A percentile compares a stretch with the other conserved stretches of the same genome.
These are phyloP conservation scores for Pempheris klunzingeri DNA, from an alignment of 2,797 vertebrate genomes.

Conservation along the genomic window DNA sequence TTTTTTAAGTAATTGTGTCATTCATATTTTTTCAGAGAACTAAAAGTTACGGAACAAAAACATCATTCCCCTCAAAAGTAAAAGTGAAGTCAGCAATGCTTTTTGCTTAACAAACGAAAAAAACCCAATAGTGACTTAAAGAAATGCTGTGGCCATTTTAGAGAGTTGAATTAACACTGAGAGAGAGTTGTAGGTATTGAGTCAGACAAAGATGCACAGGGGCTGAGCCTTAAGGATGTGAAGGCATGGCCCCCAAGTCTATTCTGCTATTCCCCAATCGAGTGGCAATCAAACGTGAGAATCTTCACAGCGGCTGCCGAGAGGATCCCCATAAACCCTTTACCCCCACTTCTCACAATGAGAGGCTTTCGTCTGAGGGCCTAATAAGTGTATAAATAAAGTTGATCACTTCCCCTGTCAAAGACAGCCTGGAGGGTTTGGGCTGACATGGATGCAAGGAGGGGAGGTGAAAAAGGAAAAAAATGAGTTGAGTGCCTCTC, in stretches of 20 bases:
- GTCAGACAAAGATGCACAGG: conserved; percentile 56
- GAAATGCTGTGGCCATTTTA: conserved; percentile 28
- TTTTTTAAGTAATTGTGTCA: conserved; percentile 39
- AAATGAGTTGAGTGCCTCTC: conserved; percentile 79
- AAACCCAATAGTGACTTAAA: conserved; percentile 6
- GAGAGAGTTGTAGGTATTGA: conserved; percentile 51
- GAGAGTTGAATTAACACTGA: conserved; percentile 48
- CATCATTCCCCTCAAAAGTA: not conserved
- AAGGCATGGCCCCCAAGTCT: conserved; percentile 61
- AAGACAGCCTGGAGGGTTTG: conserved; percentile 77
- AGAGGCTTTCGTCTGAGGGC: conserved; percentile 76
- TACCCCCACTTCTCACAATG: conserved; percentile 72
- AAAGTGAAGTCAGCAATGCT: conserved; percentile 23
- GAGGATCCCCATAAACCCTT: conserved; percentile 73
- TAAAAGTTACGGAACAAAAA: conserved; percentile 41
- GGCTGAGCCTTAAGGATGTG: conserved; percentile 56
- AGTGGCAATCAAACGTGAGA: conserved; percentile 80
- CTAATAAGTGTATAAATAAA: conserved; percentile 87
- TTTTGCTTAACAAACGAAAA: conserved; percentile 11
- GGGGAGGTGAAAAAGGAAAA: conserved; percentile 70
- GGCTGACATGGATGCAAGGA: conserved; percentile 80
- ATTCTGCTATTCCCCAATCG: conserved; percentile 59
- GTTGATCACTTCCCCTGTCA: conserved; percentile 86
- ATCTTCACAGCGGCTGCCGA: conserved; percentile 69
- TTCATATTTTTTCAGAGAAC: conserved; percentile 58